Base-by-base conservation (phyloP, 2,888 invertebrate species). In the Coremacera marginata region DNA sequence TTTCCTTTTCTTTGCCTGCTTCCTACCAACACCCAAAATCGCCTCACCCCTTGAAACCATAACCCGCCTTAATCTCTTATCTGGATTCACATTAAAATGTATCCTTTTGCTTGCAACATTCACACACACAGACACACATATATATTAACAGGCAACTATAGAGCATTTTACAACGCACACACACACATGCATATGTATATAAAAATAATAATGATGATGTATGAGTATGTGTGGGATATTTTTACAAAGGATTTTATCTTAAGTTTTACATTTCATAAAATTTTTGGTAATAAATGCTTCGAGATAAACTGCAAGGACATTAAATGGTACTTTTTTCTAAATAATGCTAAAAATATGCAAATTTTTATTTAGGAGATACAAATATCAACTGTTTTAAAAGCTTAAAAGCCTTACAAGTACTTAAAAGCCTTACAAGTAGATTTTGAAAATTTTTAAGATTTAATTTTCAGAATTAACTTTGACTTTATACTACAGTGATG, bases 41-140 rank as follows among this genome's bases (percentile, higher is more conserved):
- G 57, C 11, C 11, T 19, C 19, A 2, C 77, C 55, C 37, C 76
- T 80, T 70, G 79, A 37, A 75, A 76, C 82, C 83, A 81, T 82
- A 81, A 75, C 73, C 78, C 77, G 71, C 78, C 77, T 79, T 86
- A 86, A 87, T 87, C 86, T 84, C 81, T 85, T 87, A 87, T 87
- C 87, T 84, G 86, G 87, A 87, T 87, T 87, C 87, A 86, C 87
- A 87, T 87, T 87, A 87, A 87, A 87, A 87, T 87, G 87, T 87
- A 87, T 87, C 87, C 85, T 84, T 86, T 86, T 84, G 86, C 86
- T 79, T 81, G 80, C 78, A 75, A 76, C 76, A 77, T 19, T 62
- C 44, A 57, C 65, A 55, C 76, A 79, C 31, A 31, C 34, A 70
- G 75, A 77, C 77, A 80, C 80, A 72, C 78, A 79, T 31, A 68